Base-by-base conservation (phyloP, 1,140 invertebrate genomes). In the Stenopsyche tienmushanensis region DNA sequence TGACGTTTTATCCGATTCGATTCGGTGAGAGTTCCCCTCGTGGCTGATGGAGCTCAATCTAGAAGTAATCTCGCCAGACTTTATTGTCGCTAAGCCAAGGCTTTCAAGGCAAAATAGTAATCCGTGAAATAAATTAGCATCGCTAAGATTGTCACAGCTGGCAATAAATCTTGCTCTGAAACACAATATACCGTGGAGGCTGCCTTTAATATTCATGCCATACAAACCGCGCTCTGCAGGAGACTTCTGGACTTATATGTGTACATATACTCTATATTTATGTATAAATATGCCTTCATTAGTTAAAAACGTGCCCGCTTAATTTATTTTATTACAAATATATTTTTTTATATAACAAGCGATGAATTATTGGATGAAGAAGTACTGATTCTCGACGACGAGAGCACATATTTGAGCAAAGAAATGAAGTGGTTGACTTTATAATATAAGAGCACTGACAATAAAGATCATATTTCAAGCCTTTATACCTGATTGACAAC, bases 91-190 rank as follows among this genome's bases (percentile, higher is more conserved):
- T n/a, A n/a, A n/a, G n/a, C n/a, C n/a, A n/a, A n/a, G n/a, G n/a
- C n/a, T n/a, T n/a, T n/a, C n/a, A n/a, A 34, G 52, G 52, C 15
- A 17, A 54, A 54, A 34, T 54, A 26, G 52, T 54, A 42, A 41
- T 57, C 58, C 45, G 58, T 29, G 26, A 60, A 60, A 49, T 60
- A 60, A 60, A 60, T 60, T 60, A 60, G 58, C 58, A 60, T 58
- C 41, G 34, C 18, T 24, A 44, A 58, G 34, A 58, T 47, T 49
- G 58, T 60, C 58, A 49, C 42, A 49, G 58, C 45, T 23, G 21
- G 44, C 42, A 18, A 60, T 60, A 60, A 60, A 45, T 60, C 58
- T 47, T 13, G 1, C 42, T 8, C 5, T 18, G 34, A 18, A 17
- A 49, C 58, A 60, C 58, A 60, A 60, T 60, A 44, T 13, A 20